These are phyloP conservation scores for Seriola aureovittata DNA, from an alignment of 2,113 vertebrate species.

Conservation along the genomic window DNA sequence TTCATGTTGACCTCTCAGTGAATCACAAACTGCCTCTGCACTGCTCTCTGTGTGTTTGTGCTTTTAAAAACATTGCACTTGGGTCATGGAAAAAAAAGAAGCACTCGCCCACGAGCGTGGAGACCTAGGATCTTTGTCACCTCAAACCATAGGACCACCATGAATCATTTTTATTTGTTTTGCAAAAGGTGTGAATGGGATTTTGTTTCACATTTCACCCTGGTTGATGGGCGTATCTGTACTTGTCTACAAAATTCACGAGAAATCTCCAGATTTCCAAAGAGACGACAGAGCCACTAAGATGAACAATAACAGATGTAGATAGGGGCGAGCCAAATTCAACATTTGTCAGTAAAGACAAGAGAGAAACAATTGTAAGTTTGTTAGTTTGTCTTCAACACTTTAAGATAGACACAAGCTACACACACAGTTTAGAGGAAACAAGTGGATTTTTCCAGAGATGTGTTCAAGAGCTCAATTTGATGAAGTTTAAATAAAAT, in stretches of 20 bases:
- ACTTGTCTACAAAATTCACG: not conserved
- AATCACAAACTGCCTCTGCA: not conserved
- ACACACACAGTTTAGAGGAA: not conserved
- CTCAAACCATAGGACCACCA: conserved; percentile 17
- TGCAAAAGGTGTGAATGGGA: conserved; percentile 30
- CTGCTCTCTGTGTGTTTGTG: not conserved
- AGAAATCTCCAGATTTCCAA: not conserved
- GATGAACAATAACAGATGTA: not conserved
- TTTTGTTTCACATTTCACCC: conserved; percentile 14
- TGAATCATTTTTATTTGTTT: conserved; percentile 26
- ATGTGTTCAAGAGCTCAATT: not conserved
- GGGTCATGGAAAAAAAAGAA: not conserved
- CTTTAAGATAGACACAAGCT: not conserved
- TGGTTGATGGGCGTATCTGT: not conserved
- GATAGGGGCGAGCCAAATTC: not conserved
- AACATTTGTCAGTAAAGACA: conserved; percentile 13
- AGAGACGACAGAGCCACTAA: not conserved
- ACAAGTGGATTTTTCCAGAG: not conserved
- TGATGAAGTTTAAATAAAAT: not conserved
- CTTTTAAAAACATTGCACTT: not conserved
- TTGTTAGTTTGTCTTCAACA: not conserved
- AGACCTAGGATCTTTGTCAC: conserved; percentile 8
- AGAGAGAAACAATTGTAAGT: not conserved
- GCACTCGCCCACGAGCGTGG: conserved; percentile 5
- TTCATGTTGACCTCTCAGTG: not conserved